Evolutionary conservation across 2,113 vertebrate genomes (phyloP).

Genomic region (Cryptomyrus ogoouensis): DNA sequence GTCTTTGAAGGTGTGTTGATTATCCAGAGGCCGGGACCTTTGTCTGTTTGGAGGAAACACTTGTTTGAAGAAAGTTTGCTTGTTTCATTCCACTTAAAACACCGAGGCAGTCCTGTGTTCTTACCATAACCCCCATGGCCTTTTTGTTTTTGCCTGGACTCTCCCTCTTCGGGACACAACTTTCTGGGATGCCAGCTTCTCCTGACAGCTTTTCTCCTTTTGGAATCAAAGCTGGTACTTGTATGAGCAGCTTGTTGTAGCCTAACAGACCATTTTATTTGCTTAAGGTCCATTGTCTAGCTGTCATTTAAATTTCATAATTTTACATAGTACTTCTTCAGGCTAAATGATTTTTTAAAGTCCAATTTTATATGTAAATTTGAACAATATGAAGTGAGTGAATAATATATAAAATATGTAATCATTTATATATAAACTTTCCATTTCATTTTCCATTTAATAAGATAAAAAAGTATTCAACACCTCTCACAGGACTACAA

Average conservation of each 20-base stretch:
- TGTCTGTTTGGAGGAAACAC: not conserved
- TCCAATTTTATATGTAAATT: not conserved
- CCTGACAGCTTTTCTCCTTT: not conserved
- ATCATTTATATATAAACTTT: not conserved
- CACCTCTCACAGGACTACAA: not conserved
- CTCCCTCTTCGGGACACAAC: not conserved
- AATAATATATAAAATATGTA: not conserved
- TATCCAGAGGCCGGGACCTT: not conserved
- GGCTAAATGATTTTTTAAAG: not conserved
- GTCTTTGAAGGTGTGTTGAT: not conserved
- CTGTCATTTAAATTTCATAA: not conserved
- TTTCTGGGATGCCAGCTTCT: not conserved
- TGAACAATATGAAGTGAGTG: not conserved
- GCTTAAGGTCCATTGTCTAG: not conserved
- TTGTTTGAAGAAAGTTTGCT: not conserved
- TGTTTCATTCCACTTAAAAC: not conserved
- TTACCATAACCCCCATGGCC: not conserved
- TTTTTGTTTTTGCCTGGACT: not conserved
- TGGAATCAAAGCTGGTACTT: not conserved
- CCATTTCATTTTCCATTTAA: not conserved
- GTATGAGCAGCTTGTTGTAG: not conserved
- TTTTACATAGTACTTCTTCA: not conserved
- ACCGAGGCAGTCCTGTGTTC: not conserved
- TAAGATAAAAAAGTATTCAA: not conserved
- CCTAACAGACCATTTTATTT: not conserved